Base-by-base conservation (phyloP, 2,113 vertebrate species). In the Corydoras maculifer region DNA sequence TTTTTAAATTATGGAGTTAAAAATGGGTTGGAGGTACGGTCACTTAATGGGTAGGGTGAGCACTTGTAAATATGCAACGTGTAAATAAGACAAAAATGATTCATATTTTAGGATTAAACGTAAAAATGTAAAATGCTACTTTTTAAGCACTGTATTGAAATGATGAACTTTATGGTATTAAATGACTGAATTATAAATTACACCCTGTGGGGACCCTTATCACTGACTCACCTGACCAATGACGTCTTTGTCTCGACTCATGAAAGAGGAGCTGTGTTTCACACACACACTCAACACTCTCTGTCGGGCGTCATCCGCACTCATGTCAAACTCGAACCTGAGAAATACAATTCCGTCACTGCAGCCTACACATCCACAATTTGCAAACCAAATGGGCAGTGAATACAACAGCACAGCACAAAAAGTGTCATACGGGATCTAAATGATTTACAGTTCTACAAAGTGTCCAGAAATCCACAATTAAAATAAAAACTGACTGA, bases 271-370 rank as follows among this genome's bases (percentile, higher is more conserved):
- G 0, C 82, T 90, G 69, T 94, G 92, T 82, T 95, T 96, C 75
- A 97, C 91, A 0, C 89, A 88, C 2, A 92, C 82, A 11, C 90
- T 90, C 69, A 97, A 89, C 70, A 80, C 84, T 59, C 85, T 84
- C 69, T 83, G 85, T 2, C 76, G 81, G 0, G 78, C 80, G 48
- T 95, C 94, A 0, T 93, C 93, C 66, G 83, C 7, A 12, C 90
- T 68, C 55, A 97, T n/a, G 8, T 93, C 90, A 83, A 91, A 96
- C 73, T 95, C 94, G 76, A 95, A 93, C 84, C 94, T 95, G 67
- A 31, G 43, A 18, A 62, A 64, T 10, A 53, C 18, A 67, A 63
- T 65, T 15, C 15, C 58, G 12, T 50, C 9, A 48, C 3, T 14
- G 15, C 32, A 72, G 13, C 51, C 48, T 12, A 66, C 18, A 70